These are phyloP conservation scores for Neosilurus mollespiculum DNA, from an alignment of 2,797 vertebrate genomes.

Conservation along the genomic window DNA sequence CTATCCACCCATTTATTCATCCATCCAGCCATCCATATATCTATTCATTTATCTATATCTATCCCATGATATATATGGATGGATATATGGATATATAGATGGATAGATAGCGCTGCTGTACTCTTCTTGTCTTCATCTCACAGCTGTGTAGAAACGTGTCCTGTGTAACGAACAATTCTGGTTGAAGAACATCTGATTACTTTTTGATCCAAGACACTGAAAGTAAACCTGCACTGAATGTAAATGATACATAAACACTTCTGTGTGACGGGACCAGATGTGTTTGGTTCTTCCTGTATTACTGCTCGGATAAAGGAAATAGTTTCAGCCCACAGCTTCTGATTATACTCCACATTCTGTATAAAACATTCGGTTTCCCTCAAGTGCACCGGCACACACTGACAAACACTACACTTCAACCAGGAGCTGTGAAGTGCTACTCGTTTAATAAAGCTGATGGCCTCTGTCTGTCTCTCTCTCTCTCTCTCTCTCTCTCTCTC, in stretches of 20 bases:
- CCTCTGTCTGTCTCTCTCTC: constrained; percentile 63
- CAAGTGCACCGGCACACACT: too few relatives aligned
- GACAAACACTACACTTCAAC: too few relatives aligned
- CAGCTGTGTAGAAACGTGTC: neutral
- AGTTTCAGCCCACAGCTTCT: constrained; percentile 72
- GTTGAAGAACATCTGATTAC: constrained; percentile 17
- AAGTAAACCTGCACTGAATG: neutral
- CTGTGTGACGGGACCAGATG: too few relatives aligned
- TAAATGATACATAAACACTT: constrained; percentile 22
- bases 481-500: constrained; percentile 51
- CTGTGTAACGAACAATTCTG: neutral
- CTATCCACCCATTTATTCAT: neutral
- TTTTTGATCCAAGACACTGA: neutral
- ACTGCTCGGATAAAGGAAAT: constrained; percentile 66
- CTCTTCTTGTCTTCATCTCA: neutral
- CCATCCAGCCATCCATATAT: neutral
- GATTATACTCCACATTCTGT: constrained; percentile 67
- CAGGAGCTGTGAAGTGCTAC: too few relatives aligned
- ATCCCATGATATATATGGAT: neutral
- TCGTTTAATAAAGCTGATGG: too few relatives aligned
- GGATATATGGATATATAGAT: too few relatives aligned
- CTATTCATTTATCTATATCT: neutral
- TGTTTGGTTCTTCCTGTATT: constrained; percentile 52
- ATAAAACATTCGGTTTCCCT: too few relatives aligned
- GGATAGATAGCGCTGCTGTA: neutral